A percentile compares a stretch with the other conserved stretches of the same genome.
Conservation (phyloP, 37 sponge, comb jelly and placozoan species). For the Geodia barretti region DNA sequence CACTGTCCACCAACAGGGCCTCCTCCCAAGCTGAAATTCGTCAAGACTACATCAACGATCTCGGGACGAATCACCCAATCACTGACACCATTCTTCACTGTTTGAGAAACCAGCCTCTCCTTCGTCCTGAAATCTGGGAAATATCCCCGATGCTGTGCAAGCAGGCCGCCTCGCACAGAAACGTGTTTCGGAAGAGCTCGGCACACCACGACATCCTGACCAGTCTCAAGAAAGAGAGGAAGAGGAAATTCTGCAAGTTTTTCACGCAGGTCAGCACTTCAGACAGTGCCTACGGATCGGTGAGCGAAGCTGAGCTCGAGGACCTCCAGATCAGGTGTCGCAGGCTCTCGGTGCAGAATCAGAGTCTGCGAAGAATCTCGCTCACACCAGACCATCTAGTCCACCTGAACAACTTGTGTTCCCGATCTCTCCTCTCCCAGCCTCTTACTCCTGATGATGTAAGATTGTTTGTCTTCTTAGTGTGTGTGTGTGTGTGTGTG, state of each 20-base stretch:
- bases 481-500: too few species aligned
- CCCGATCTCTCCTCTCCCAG: background rate
- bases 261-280: background rate
- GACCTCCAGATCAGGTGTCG: background rate
- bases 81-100: slow-evolving; percentile 1
- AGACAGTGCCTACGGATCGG: background rate
- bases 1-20: background rate
- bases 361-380: background rate
- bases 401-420: background rate
- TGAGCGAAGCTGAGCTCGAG: slow-evolving; percentile 4
- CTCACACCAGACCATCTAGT: too few species aligned
- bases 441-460: background rate
- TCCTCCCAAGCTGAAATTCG: background rate
- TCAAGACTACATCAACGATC: background rate
- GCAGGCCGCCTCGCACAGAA: background rate
- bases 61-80: slow-evolving; percentile 10
- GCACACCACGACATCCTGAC: background rate
- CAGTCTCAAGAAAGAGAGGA: background rate
- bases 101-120: background rate
- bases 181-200: background rate
- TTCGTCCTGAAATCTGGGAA: slow-evolving; percentile 2
- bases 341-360: slow-evolving; percentile 20
- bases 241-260: background rate
- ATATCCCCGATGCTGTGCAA: background rate
- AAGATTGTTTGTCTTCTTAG: too few species aligned